A percentile compares a stretch with the other conserved stretches of the same genome.
phyloP scores from a whole-genome alignment of 1,140 invertebrate species.

The Anagrus nilaparvatae region DNA sequence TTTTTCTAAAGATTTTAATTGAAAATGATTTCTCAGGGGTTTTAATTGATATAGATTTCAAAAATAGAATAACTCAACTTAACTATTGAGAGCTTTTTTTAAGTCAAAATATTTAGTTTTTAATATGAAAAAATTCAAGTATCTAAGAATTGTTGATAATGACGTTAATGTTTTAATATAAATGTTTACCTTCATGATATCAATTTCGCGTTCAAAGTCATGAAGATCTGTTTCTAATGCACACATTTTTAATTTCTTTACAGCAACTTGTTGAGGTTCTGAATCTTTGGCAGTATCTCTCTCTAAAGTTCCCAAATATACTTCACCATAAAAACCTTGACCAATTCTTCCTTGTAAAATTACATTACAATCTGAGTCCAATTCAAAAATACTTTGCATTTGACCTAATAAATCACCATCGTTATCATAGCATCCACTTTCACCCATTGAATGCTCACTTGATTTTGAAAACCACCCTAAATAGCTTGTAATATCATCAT shows the following conservation, averaged over 20 bases:
- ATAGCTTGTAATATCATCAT: conserved; percentile 21
- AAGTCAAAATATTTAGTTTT: too few species aligned
- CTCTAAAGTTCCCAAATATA: conserved; percentile 53
- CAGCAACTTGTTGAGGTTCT: conserved; percentile 52
- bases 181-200: conserved; percentile 59
- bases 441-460: conserved; percentile 7
- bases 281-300: conserved; percentile 37
- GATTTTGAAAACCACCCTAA: conserved; percentile 21
- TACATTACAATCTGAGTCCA: conserved; percentile 45
- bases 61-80: too few species aligned
- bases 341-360: conserved; percentile 51
- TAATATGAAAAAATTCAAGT: too few species aligned
- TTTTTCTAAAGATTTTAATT: too few species aligned
- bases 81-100: too few species aligned
- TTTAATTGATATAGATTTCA: too few species aligned
- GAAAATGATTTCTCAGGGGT: too few species aligned
- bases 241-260: conserved; percentile 57
- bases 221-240: conserved; percentile 36
- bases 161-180: too few species aligned
- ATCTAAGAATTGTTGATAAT: too few species aligned
- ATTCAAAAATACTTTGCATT: conserved; percentile 42
- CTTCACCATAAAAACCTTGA: conserved; percentile 63
- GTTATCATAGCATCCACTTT: conserved; percentile 17
- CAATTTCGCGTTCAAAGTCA: conserved; percentile 62
- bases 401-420: conserved; percentile 25